These are phyloP conservation scores for Fissipunctia ypsillon DNA, from an alignment of 2,888 invertebrate species.

Conservation along the genomic window DNA sequence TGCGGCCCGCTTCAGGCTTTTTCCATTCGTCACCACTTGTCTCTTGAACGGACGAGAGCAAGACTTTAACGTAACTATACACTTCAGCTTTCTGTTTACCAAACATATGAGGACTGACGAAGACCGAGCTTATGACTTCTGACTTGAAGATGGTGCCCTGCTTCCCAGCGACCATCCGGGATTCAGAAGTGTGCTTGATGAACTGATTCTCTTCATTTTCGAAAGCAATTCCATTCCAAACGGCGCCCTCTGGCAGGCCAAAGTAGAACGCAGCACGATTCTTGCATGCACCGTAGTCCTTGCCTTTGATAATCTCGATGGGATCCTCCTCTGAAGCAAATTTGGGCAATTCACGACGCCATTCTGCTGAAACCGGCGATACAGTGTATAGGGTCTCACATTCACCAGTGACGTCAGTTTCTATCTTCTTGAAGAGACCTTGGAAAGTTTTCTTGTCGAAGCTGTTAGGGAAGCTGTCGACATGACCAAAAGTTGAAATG, in stretches of 20 bases:
- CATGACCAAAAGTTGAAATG: constrained; percentile 89
- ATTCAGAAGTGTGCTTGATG: constrained; percentile 90
- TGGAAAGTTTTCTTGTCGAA: constrained; percentile 85
- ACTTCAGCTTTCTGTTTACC: constrained; percentile 92
- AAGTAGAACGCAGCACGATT: constrained; percentile 91
- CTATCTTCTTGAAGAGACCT: constrained; percentile 92
- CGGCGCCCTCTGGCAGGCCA: constrained; percentile 90
- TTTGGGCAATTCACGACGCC: constrained; percentile 88
- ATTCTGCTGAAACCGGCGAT: constrained; percentile 89
- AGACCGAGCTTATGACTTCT: constrained; percentile 91
- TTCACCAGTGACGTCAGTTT: constrained; percentile 93
- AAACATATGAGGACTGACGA: constrained; percentile 90
- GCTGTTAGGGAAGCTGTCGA: constrained; percentile 85
- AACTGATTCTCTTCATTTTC: constrained; percentile 88
- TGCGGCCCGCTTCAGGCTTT: constrained; percentile 80
- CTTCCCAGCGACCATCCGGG: constrained; percentile 89
- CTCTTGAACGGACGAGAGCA: constrained; percentile 78
- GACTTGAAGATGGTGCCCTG: constrained; percentile 92
- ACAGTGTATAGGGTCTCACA: constrained; percentile 93
- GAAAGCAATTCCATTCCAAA: constrained; percentile 87
- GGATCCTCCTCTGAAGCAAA: constrained; percentile 85
- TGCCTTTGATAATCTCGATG: constrained; percentile 92
- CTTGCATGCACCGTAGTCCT: constrained; percentile 91
- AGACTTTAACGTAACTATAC: constrained; percentile 90
- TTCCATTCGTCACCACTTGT: constrained; percentile 81